phyloP scores from a whole-genome alignment of 2,797 vertebrate genomes.

The Anguilla obscura region DNA sequence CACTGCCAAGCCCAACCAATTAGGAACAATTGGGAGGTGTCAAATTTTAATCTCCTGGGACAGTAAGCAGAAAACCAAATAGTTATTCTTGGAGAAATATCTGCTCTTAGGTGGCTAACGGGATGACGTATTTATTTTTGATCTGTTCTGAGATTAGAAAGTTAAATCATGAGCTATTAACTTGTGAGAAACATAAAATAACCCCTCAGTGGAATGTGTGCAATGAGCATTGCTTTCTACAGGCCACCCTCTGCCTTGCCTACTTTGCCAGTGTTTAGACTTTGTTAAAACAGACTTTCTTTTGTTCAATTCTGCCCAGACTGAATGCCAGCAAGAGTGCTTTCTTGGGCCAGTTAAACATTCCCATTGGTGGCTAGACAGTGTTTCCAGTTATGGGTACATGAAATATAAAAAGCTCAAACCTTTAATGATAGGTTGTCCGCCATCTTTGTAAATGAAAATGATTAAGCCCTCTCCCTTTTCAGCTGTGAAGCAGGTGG shows the following conservation, averaged over 20 bases:
- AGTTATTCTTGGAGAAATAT: constrained; percentile 1
- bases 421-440: no score
- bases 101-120: background rate
- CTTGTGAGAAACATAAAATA: background rate
- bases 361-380: background rate
- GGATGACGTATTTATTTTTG: background rate
- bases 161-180: background rate
- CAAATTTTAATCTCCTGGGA: background rate
- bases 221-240: background rate
- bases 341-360: background rate
- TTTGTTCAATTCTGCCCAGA: background rate
- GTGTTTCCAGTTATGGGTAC: background rate
- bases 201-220: background rate
- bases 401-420: no score
- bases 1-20: background rate
- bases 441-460: no score
- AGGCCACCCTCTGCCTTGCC: background rate
- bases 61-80: background rate
- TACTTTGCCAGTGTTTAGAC: background rate
- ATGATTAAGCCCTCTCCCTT: no score
- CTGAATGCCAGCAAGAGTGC: background rate
- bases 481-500: no score
- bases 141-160: background rate
- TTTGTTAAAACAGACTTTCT: background rate
- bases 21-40: background rate